Evolutionary conservation across 2,113 vertebrate species (phyloP).

Genomic region (Eclectus roratus): DNA sequence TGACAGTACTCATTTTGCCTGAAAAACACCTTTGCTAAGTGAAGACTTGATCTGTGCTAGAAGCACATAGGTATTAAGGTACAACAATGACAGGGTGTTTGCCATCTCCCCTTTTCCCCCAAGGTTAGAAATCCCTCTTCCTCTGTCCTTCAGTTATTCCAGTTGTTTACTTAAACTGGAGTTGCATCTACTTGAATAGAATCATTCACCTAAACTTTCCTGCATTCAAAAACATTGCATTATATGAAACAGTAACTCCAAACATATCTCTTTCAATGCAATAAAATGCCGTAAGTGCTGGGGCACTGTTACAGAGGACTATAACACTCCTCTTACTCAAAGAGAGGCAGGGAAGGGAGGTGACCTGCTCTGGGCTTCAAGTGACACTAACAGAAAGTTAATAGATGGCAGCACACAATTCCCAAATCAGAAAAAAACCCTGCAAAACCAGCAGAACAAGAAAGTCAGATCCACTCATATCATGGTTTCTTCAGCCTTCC

Average conservation of each 20-base stretch:
- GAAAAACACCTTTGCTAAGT: neutral
- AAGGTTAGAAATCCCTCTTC: neutral
- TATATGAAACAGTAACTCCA: neutral
- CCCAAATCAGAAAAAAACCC: neutral
- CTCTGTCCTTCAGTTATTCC: neutral
- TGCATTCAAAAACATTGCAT: neutral
- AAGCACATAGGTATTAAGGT: neutral
- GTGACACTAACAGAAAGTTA: neutral
- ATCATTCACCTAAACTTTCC: neutral
- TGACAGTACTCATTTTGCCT: neutral
- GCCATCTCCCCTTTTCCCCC: neutral
- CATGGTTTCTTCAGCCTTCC: neutral
- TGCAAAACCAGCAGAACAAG: slow-evolving; percentile 1
- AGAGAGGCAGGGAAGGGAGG: neutral
- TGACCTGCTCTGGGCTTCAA: neutral
- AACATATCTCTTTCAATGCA: neutral
- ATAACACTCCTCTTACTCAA: neutral
- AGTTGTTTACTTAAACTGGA: neutral
- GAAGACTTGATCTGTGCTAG: neutral
- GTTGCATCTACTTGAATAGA: neutral
- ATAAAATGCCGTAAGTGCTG: neutral
- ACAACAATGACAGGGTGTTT: rapidly evolving
- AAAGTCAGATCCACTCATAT: neutral
- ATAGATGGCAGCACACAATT: neutral
- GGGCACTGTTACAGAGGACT: neutral